Evolutionary conservation across 2,113 vertebrate genomes (phyloP).

Genomic region (Excalfactoria chinensis): DNA sequence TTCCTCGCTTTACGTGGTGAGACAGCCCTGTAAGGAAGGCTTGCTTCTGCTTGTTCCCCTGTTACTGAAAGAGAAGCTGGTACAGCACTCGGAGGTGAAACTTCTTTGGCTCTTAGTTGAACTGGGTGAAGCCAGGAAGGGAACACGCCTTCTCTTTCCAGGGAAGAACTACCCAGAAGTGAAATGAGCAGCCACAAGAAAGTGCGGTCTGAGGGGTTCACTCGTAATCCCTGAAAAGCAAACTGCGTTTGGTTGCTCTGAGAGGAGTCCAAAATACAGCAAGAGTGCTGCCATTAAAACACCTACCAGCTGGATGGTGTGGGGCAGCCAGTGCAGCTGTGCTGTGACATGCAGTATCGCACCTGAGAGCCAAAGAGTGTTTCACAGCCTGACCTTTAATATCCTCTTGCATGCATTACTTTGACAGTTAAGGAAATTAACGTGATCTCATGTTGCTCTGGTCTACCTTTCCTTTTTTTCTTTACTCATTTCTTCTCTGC

Average conservation of each 20-base stretch:
- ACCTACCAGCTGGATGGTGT: fast-evolving
- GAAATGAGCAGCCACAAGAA: not conserved
- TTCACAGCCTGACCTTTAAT: conserved; percentile 12
- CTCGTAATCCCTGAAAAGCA: not conserved
- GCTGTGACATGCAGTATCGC: fast-evolving
- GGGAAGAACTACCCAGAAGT: not conserved
- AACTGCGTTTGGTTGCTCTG: fast-evolving
- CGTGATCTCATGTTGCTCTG: conserved; percentile 59
- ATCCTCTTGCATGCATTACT: conserved; percentile 23
- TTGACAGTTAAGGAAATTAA: conserved; percentile 53
- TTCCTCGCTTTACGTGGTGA: fast-evolving
- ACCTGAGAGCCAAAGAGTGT: not conserved
- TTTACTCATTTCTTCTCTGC: conserved; percentile 54
- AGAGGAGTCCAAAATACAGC: not conserved
- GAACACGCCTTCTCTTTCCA: not conserved
- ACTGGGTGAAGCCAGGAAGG: not conserved
- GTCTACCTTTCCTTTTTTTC: conserved; percentile 58
- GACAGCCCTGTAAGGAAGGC: not conserved
- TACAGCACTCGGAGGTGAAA: not conserved
- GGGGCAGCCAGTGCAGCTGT: fast-evolving
- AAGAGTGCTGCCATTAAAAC: not conserved
- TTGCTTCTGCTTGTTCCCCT: not conserved
- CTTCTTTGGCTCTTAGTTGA: conserved; percentile 23
- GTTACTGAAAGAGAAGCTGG: not conserved
- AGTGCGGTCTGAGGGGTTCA: fast-evolving